These are phyloP conservation scores for Idaea biselata DNA, from an alignment of 2,888 invertebrate genomes.

Conservation along the genomic window DNA sequence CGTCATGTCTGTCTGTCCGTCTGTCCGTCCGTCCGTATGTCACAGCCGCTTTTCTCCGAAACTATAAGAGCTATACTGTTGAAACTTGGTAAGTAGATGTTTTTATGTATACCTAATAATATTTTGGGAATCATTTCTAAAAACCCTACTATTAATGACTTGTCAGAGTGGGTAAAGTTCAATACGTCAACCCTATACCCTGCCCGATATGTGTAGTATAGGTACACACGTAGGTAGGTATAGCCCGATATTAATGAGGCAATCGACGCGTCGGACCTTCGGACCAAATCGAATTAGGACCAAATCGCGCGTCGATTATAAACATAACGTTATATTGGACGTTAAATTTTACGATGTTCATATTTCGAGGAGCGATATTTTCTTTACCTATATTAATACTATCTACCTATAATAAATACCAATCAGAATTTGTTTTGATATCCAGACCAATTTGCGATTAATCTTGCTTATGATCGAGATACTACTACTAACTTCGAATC, in stretches of 20 bases:
- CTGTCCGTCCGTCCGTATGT: too few relatives aligned
- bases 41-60: too few relatives aligned
- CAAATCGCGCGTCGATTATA: slow-evolving; percentile 26
- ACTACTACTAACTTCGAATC: too few relatives aligned
- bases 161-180: slow-evolving; percentile 7
- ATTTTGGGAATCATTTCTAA: too few relatives aligned
- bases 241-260: slow-evolving; percentile 68
- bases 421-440: too few relatives aligned
- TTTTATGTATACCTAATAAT: too few relatives aligned
- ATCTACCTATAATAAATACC: background rate
- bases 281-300: slow-evolving; percentile 13
- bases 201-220: slow-evolving; percentile 36
- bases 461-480: too few relatives aligned
- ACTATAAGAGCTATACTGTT: too few relatives aligned
- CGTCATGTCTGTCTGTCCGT: too few relatives aligned
- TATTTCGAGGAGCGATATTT: background rate
- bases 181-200: slow-evolving; percentile 14
- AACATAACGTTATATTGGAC: background rate
- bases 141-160: background rate
- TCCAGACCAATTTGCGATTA: too few relatives aligned
- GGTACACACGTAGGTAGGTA: slow-evolving; percentile 22
- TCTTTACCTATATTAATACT: background rate
- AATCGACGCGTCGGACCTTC: slow-evolving; percentile 37
- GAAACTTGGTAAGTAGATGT: too few relatives aligned
- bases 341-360: background rate